Base-by-base conservation (phyloP, 2,113 vertebrate species). In the Sula dactylatra region DNA sequence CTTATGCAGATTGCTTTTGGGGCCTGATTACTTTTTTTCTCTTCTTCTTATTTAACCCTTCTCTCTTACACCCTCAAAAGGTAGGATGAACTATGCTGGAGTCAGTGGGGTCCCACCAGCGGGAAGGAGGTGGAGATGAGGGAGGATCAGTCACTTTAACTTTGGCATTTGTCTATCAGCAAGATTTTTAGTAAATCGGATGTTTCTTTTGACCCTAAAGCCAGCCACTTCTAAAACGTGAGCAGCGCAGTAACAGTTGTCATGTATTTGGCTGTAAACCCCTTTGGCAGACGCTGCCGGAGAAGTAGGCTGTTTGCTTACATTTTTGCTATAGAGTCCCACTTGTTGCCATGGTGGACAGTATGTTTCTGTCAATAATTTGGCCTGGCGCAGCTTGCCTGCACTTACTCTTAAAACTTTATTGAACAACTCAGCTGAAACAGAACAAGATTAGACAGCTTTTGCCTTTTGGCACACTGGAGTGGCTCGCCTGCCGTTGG, bases 271-370 rank as follows among this genome's bases (percentile, higher is more conserved):
- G 94, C 98, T 96, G 80, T 94, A 86, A 97, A 95, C 72, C 88
- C 83, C 82, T 95, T 94, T 98, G 98, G 98, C 98, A 98, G 96
- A 96, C 97, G 96, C 96, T 96, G 56, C 94, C 10, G 61, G 88
- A 96, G 97, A 95, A 97, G 93, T 80, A 95, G 97, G 95, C 96
- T 98, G 96, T 98, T 98, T 96, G 98, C 98, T 98, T 98, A 98
- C 98, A 95, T 98, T 98, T 98, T 97, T 96, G 94, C 97, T 97
- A 76, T 90, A 78, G 98, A 97, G 94, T 96, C 95, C 96, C 97
- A 97, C 98, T 97, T 98, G 98, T 98, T 98, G 98, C 98, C 97
- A 98, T 98, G 98, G 98, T 73, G 95, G 98, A 95, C 98, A 78
- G 97, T 85, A 72, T 97, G 97, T 98, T 98, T 98, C 98, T 98